A percentile compares a stretch with the other conserved stretches of the same genome.
phyloP scores from a whole-genome alignment of 2,888 invertebrate genomes.

The Cyrtodaria siliqua region DNA sequence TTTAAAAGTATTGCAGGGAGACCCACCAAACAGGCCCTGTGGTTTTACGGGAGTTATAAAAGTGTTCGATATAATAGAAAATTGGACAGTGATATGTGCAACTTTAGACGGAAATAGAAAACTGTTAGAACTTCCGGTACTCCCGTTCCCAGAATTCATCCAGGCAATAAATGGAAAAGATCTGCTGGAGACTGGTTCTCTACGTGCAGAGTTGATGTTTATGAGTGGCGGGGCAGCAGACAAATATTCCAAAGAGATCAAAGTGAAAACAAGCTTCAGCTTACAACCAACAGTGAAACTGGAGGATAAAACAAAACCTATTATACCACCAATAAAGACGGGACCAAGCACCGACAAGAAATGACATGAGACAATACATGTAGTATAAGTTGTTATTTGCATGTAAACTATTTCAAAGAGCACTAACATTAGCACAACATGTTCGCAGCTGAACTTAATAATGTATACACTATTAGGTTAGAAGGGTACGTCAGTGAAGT shows the following conservation, averaged over 20 bases:
- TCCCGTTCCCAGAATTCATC: slow-evolving; percentile 69
- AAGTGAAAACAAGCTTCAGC: slow-evolving; percentile 67
- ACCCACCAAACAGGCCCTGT: slow-evolving; percentile 72
- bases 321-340: too few relatives aligned
- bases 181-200: slow-evolving; percentile 53
- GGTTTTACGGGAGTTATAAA: slow-evolving; percentile 73
- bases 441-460: too few relatives aligned
- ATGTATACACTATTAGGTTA: too few relatives aligned
- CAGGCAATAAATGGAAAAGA: slow-evolving; percentile 68
- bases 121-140: slow-evolving; percentile 74
- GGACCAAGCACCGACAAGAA: too few relatives aligned
- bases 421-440: too few relatives aligned
- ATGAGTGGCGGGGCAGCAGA: slow-evolving; percentile 64
- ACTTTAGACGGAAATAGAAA: slow-evolving; percentile 66
- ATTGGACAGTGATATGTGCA: slow-evolving; percentile 73
- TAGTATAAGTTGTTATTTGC: too few relatives aligned
- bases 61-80: slow-evolving; percentile 71
- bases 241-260: slow-evolving; percentile 68
- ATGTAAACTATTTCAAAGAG: too few relatives aligned
- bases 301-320: too few relatives aligned
- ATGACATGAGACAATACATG: too few relatives aligned
- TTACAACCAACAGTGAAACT: slow-evolving; percentile 15
- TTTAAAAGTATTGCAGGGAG: slow-evolving; percentile 68
- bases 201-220: slow-evolving; percentile 48
- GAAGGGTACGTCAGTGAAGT: too few relatives aligned